Base-by-base conservation (phyloP, 2,888 invertebrate species). In the Athrips mouffetella region DNA sequence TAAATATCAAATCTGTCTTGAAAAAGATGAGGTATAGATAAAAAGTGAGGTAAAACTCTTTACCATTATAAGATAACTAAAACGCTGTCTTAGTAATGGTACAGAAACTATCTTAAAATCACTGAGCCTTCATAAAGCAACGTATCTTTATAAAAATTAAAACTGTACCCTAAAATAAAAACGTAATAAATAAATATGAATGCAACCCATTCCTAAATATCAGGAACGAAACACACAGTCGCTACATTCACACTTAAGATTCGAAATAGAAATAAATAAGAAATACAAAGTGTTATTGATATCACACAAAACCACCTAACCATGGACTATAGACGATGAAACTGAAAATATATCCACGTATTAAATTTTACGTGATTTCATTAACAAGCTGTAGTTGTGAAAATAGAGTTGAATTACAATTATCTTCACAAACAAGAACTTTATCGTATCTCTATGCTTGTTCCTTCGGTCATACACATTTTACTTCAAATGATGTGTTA, bases 121-220 rank as follows among this genome's bases (percentile, higher is more conserved):
- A 81, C 81, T 81, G 84, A 87, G 87, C 84, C 85, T 86, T 86
- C 72, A 70, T 77, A 73, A 76, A 80, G 73, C 73, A 72, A 8
- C 73, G 73, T 65, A 63, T 73, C 71, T 62, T 75, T 67, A 75
- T 75, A 80, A 74, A 83, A 77, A 78, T 75, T 75, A 67, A 73
- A 11, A 51, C 15, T 80, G 78, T 82, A 85, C 61, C 76, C 77
- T 85, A 81, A 83, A 79, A 76, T 76, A 83, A 80, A 84, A 86
- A 84, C 82, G 80, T 76, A 75, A 80, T 80, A 78, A n/a, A 81
- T 79, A 83, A 87, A 87, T 82, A 88, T 88, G 88, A 88, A 87
- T 86, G 89, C 80, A 83, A 85, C 89, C 71, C 70, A 81, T 80
- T 85, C 88, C 89, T 87, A 88, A 89, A 89, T 89, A 88, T 84